Evolutionary conservation across 2,113 vertebrate species (phyloP), one percentile per base, ranked within the genome.

Genomic region (Aythya baeri): DNA sequence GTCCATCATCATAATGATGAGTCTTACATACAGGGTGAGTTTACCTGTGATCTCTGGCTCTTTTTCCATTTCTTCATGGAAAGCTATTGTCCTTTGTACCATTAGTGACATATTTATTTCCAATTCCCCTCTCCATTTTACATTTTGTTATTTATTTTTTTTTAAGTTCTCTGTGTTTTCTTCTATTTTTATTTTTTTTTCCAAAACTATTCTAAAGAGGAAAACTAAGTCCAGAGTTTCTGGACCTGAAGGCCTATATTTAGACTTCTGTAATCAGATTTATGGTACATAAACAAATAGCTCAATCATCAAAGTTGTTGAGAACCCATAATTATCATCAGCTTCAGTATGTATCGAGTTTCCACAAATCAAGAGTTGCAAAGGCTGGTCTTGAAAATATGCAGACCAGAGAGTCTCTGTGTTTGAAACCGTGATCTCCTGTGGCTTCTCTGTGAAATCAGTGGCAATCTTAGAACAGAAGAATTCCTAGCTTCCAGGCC

Each of bases 291-390:
- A 94, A 96, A 92, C 77, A 93, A 96, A 92, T 84, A 92, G 55
- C 36, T 94, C 78, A 81, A 83, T 94, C 91, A 89, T 93, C 74
- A 91, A 93, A 93, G 74, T 72, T 83, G 23, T 76, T 72, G 54
- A 94, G 59, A 96, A 82, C 88, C 88, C 16, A 1, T 93, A 91
- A 94, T 95, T 97, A 90, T 84, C 80, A 92, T 97, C 93, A 94
- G 23, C 41, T 86, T 93, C 25, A 83, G 36, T 22, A 1, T 65
- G 49, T 86, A 86, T 85, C 62, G 85, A 66, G 77, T 86, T 95
- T 95, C 83, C 81, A 89, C 87, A 94, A 95, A 94, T 92, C 81
- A 94, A 89, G 84, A 74, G 44, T 29, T 83, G 66, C 41, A 75
- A 11, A 55, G 41, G 26, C 62, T 91, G 83, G 46, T 92, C 94